These are phyloP conservation scores for Tachyglossus aculeatus DNA, from an alignment of 2,797 vertebrate species.

Conservation along the genomic window DNA sequence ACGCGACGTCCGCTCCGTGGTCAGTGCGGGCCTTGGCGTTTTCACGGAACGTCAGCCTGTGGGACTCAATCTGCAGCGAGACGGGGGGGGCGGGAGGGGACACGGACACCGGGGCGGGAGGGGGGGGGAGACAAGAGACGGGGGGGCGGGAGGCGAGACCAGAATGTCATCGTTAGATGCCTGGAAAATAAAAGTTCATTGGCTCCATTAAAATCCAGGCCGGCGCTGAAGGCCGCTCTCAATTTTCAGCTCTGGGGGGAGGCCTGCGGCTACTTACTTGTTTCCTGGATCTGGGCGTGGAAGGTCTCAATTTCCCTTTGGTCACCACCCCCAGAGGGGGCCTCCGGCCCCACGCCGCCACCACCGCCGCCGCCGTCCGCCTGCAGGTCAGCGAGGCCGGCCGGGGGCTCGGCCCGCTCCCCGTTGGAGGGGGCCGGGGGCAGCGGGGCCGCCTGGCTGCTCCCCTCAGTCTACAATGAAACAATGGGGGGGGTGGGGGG, in stretches of 20 bases:
- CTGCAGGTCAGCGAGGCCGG: constrained; percentile 72
- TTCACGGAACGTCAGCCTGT: constrained; percentile 90
- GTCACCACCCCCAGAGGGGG: constrained; percentile 76
- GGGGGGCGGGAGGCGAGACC: constrained; percentile 85
- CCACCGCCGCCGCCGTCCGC: too few relatives aligned
- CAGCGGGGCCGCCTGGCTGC: constrained; percentile 73
- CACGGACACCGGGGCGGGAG: constrained; percentile 50
- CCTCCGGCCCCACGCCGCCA: constrained; percentile 81
- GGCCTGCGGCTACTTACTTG: constrained; percentile 85
- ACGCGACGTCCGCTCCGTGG: constrained; percentile 86
- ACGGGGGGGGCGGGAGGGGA: constrained; percentile 67
- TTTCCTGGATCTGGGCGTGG: constrained; percentile 91
- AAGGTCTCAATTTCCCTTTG: constrained; percentile 87
- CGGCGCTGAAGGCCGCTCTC: constrained; percentile 24
- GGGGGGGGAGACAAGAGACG: constrained; percentile 35
- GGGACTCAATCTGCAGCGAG: constrained; percentile 94
- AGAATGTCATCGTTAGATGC: constrained; percentile 95
- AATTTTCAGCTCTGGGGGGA: constrained; percentile 9
- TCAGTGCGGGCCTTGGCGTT: constrained; percentile 88
- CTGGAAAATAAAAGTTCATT: constrained; percentile 96
- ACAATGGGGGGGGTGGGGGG: constrained; percentile 68
- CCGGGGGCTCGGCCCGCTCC: constrained; percentile 57
- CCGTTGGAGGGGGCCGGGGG: constrained; percentile 72
- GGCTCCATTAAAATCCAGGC: constrained; percentile 65
- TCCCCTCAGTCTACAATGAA: constrained; percentile 86